These are phyloP conservation scores for Lutjanus argentimaculatus DNA, from an alignment of 2,797 vertebrate species.

Conservation along the genomic window DNA sequence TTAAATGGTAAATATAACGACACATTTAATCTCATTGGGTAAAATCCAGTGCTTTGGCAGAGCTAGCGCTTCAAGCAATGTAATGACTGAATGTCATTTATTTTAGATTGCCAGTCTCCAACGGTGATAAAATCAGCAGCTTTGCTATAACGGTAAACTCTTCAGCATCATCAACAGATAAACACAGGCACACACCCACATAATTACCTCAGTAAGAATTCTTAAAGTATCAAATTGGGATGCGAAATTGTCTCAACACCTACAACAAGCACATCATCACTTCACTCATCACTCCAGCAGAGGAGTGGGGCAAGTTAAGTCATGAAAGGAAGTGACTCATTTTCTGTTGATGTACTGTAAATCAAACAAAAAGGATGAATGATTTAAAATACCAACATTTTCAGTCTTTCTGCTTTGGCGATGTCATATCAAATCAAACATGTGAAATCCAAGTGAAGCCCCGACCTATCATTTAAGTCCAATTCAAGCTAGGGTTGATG, in stretches of 20 bases:
- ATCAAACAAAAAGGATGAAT: slow-evolving; percentile 1
- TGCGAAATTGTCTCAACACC: slow-evolving; percentile 14
- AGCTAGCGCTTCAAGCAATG: background rate
- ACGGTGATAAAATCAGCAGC: background rate
- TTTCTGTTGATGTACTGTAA: background rate
- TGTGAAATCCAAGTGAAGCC: background rate
- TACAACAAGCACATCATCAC: slow-evolving; percentile 3
- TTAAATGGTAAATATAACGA: background rate
- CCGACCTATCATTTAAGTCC: background rate
- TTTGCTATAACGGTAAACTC: slow-evolving; percentile 1
- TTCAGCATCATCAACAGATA: slow-evolving; percentile 9
- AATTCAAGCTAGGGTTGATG: background rate
- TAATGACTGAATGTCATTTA: background rate
- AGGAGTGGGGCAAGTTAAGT: background rate
- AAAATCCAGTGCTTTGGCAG: background rate
- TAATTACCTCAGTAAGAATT: background rate
- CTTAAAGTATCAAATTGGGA: slow-evolving; percentile 1
- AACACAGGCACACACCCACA: background rate
- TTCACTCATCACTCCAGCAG: background rate
- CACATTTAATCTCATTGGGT: too few relatives aligned
- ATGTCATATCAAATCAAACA: background rate
- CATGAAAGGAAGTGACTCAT: background rate
- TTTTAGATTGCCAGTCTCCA: background rate
- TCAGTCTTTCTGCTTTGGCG: too few relatives aligned
- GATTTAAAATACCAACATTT: background rate